Evolutionary conservation across 2,113 vertebrate genomes (phyloP).

Genomic region (Lophotis ruficrista): DNA sequence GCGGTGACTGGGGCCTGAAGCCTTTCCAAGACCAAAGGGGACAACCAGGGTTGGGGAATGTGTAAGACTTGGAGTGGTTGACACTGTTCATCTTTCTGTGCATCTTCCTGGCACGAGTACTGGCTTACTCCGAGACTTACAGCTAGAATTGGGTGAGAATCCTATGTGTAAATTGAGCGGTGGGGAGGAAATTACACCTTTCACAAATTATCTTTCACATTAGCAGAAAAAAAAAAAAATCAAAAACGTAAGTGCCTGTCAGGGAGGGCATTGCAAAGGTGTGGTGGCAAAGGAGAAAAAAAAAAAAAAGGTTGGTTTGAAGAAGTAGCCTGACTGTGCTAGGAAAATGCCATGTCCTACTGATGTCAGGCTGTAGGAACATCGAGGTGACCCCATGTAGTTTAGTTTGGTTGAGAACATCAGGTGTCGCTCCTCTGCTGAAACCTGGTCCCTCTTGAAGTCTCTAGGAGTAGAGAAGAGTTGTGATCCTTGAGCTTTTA

Average conservation of each 20-base stretch:
- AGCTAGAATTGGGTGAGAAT: not conserved
- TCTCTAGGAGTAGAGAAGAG: not conserved
- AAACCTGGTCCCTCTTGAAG: not conserved
- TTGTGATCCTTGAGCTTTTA: not conserved
- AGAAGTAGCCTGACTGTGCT: not conserved
- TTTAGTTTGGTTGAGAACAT: not conserved
- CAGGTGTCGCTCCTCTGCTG: not conserved
- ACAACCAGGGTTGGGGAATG: not conserved
- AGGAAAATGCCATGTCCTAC: not conserved
- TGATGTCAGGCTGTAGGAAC: not conserved
- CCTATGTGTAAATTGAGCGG: not conserved
- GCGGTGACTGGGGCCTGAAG: not conserved
- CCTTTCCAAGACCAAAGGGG: not conserved
- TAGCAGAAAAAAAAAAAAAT: not conserved
- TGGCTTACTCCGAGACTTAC: not conserved
- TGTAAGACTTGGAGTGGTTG: not conserved
- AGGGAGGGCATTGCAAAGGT: not conserved
- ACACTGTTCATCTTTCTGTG: fast-evolving
- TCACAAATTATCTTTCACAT: not conserved
- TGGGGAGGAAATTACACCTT: not conserved
- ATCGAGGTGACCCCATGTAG: not conserved
- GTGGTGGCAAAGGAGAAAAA: not conserved
- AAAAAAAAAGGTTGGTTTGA: not conserved
- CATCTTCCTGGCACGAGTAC: not conserved
- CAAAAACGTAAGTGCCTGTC: not conserved